Percentiles rank a stretch among this genome's conserved stretches.
phyloP scores from a whole-genome alignment of 2,888 invertebrate species.

The Mylabris sibirica region DNA sequence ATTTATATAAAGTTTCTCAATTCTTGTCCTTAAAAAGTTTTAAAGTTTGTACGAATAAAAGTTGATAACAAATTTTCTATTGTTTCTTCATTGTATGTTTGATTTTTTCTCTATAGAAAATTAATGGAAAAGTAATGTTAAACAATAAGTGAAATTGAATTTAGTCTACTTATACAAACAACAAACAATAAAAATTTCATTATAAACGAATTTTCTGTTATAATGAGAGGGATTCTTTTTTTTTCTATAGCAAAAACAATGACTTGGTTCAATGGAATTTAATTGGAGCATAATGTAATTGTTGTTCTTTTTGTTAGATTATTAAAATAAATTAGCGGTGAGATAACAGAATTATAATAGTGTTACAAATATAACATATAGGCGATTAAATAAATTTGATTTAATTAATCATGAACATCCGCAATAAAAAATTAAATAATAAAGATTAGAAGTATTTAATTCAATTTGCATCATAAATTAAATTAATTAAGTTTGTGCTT shows the following conservation, averaged over 20 bases:
- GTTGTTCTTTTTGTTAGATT: conserved; percentile 4
- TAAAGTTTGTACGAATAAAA: not conserved
- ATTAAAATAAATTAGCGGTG: conserved; percentile 5
- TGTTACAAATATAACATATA: conserved; percentile 3
- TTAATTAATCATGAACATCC: not conserved
- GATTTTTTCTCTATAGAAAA: not conserved
- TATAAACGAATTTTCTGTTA: not conserved
- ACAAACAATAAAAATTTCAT: not conserved
- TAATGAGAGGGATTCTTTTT: too few relatives aligned
- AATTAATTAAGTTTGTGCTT: too few relatives aligned
- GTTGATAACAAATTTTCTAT: conserved; percentile 4
- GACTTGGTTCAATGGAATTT: not conserved
- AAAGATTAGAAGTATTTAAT: not conserved
- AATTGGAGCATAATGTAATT: not conserved
- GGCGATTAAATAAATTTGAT: not conserved
- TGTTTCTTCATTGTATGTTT: not conserved
- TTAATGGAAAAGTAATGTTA: conserved; percentile 1
- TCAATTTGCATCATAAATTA: not conserved
- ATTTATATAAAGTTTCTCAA: conserved; percentile 1
- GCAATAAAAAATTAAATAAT: not conserved
- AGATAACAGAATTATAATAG: not conserved
- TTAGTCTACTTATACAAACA: not conserved
- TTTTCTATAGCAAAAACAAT: not conserved
- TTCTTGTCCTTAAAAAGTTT: not conserved
- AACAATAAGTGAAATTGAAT: conserved; percentile 4